These are phyloP conservation scores for Falco berigora DNA, from an alignment of 2,797 vertebrate genomes.

Conservation along the genomic window DNA sequence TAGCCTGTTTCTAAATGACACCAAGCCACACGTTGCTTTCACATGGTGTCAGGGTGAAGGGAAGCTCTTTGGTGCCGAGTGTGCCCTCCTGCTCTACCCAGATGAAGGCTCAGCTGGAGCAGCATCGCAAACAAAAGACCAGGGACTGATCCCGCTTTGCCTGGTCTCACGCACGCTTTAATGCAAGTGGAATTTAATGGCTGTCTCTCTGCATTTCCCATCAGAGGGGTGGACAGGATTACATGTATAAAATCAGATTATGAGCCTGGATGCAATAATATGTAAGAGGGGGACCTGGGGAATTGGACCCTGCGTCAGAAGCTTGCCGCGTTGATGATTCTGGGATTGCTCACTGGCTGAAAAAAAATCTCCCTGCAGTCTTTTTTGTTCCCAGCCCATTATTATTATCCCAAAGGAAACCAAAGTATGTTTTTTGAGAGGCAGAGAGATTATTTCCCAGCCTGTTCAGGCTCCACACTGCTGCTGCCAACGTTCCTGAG, in stretches of 20 bases:
- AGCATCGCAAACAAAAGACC: not conserved
- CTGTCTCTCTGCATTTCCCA: not conserved
- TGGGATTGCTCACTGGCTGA: not conserved
- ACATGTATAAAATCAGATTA: not conserved
- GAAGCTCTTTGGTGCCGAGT: not conserved
- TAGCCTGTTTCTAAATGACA: not conserved
- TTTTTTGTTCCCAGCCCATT: not conserved
- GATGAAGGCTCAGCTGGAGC: not conserved
- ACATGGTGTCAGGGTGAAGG: not conserved
- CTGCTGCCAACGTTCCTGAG: not conserved
- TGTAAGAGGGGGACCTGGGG: not conserved
- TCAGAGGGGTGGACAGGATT: not conserved
- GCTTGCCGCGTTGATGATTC: fast-evolving
- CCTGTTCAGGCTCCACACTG: not conserved
- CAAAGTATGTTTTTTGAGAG: not conserved
- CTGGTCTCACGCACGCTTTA: not conserved
- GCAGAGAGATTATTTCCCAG: not conserved
- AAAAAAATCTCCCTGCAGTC: not conserved
- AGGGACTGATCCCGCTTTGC: not conserved
- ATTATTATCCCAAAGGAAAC: not conserved
- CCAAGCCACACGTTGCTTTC: not conserved
- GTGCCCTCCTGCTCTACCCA: fast-evolving
- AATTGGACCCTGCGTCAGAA: not conserved
- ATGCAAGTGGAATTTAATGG: not conserved
- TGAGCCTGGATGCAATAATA: not conserved